Conservation (phyloP, 2,888 invertebrate genomes). For the Bimastos eiseni region DNA sequence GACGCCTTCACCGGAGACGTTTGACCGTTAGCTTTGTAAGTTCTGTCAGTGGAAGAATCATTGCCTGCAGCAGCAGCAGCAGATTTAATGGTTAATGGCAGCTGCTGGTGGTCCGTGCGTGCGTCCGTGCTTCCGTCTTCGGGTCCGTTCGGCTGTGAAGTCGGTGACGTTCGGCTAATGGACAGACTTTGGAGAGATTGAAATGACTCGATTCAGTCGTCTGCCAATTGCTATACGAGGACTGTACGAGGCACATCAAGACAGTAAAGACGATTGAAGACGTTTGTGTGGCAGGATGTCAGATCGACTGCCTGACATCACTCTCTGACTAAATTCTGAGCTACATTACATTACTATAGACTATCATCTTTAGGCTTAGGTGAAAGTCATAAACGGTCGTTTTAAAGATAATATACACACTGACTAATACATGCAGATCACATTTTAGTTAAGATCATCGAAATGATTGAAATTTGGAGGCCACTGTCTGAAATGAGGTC, state of each 20-base stretch:
- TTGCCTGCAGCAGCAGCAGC: background rate
- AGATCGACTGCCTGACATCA: background rate
- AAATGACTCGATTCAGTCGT: background rate
- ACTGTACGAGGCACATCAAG: background rate
- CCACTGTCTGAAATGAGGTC: too few species aligned
- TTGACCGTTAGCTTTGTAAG: background rate
- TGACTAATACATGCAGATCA: too few species aligned
- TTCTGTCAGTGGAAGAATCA: background rate
- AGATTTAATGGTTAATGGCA: slow-evolving; percentile 1
- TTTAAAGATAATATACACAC: too few species aligned
- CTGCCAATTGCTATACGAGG: background rate
- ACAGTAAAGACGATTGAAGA: background rate
- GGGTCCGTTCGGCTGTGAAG: background rate
- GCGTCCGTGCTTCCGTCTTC: too few species aligned
- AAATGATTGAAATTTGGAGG: too few species aligned
- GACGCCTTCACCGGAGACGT: background rate
- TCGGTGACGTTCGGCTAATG: background rate
- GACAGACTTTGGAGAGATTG: background rate
- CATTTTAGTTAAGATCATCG: too few species aligned
- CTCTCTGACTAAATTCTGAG: background rate
- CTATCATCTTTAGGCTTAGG: background rate
- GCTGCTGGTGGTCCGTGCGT: too few species aligned
- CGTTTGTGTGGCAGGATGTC: background rate
- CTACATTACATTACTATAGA: background rate
- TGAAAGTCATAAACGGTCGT: too few species aligned